Evolutionary conservation across 2,797 vertebrate genomes (phyloP).

Genomic region (Phrynocephalus forsythii): DNA sequence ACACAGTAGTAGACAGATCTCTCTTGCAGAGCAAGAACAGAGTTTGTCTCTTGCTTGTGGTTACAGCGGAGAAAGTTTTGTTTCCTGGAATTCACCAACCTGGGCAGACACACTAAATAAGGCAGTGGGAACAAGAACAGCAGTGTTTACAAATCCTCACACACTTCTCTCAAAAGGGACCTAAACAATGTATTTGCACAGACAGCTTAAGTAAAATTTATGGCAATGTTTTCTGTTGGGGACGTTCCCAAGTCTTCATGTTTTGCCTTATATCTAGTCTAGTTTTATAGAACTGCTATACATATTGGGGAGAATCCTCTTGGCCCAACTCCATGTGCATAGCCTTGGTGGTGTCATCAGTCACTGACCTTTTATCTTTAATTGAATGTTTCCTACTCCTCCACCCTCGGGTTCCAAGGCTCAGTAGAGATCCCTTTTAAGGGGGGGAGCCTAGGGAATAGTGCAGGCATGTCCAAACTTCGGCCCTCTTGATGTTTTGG

Average conservation of each 20-base stretch:
- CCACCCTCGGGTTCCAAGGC: no score
- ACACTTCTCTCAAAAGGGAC: not conserved
- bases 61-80: not conserved
- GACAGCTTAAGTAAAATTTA: slow-evolving; percentile 5
- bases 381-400: no score
- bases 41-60: not conserved
- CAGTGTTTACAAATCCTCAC: not conserved
- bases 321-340: no score
- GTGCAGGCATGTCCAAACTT: no score
- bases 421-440: no score
- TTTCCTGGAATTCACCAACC: not conserved
- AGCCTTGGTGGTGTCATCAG: no score
- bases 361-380: no score
- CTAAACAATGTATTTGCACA: not conserved
- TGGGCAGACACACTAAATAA: slow-evolving; percentile 11
- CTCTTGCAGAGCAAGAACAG: not conserved
- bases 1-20: not conserved
- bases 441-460: no score
- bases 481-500: no score
- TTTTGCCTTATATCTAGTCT: not conserved
- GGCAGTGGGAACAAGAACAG: not conserved
- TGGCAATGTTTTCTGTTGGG: not conserved
- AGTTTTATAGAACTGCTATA: not conserved
- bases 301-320: no score
- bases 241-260: not conserved